Base-by-base conservation (phyloP, 2,113 vertebrate genomes). In the Seriola rivoliana region DNA sequence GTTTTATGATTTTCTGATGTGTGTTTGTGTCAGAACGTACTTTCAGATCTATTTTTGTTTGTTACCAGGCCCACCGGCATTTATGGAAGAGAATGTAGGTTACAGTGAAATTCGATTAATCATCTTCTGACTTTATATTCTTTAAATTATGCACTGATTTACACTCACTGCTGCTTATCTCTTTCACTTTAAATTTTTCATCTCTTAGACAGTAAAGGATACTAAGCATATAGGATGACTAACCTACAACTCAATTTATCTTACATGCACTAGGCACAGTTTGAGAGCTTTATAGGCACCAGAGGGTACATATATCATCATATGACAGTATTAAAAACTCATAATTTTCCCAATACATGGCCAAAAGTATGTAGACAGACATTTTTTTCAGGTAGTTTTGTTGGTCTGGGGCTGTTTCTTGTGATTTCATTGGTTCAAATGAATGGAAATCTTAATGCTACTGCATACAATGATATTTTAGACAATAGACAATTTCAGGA, bases 41-140 rank as follows among this genome's bases (percentile, higher is more conserved):
- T 38, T 14, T 76, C 67, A 58, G 68, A 67, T 84, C 69, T 89
- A 67, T 87, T 77, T 76, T 44, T 17, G 44, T 54, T 38, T 8
- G 58, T 34, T 17, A 29, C 36, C 57, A 23, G 23, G n/a, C 25
- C 11, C 29, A 1, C 1, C 6, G n/a, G 50, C 57, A 16, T 50
- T 63, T 58, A n/a, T 1, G 32, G 14, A 17, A n/a, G 29, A 55
- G 13, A 29, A 67, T 55, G 38, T 55, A 36, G 60, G 48, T 36
- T 40, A 13, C 40, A 50, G 60, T 12, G 52, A 25, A 60, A 52
- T 1, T 38, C 34, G 2, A 17, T 63, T 5, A 2, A 38, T 63
- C 44, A 23, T 14, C 19, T 19, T 57, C 19, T 12, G 12, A 29
- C 23, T 75, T 21, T 1, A 8, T 50, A 4, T 50, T 44, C 25